Percentiles rank a stretch among this genome's conserved stretches.
Conservation (phyloP, 1,140 invertebrate species). For the Papilio glaucus region DNA sequence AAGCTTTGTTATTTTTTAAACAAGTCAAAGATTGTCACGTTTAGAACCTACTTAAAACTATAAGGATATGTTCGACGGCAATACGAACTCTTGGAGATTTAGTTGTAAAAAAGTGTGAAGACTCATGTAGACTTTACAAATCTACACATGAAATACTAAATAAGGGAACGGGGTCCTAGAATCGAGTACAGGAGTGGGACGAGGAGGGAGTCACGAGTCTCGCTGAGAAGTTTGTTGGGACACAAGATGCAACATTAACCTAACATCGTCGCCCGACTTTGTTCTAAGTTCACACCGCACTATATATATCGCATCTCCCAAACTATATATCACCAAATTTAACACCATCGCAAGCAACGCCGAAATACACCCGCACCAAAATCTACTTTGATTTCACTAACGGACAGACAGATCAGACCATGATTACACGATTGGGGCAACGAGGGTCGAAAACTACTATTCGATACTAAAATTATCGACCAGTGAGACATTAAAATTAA, state of each 20-base stretch:
- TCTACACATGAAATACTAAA: constrained; percentile 47
- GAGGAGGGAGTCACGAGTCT: constrained; percentile 50
- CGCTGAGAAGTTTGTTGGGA: constrained; percentile 78
- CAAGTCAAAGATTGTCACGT: constrained; percentile 50
- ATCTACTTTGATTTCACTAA: not conserved
- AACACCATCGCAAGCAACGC: constrained; percentile 38
- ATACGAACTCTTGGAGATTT: constrained; percentile 14
- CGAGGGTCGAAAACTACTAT: constrained; percentile 9
- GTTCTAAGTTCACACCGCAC: constrained; percentile 59
- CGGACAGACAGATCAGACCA: constrained; percentile 27
- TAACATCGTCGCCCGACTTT: constrained; percentile 62
- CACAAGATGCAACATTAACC: constrained; percentile 75
- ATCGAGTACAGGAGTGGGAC: constrained; percentile 32
- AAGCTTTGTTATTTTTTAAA: constrained; percentile 17
- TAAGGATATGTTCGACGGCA: constrained; percentile 58
- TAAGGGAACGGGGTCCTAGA: constrained; percentile 38
- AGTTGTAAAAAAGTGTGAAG: constrained; percentile 1
- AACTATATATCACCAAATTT: constrained; percentile 43
- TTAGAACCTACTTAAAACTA: constrained; percentile 74
- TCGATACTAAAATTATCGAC: constrained; percentile 31
- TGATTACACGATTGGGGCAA: constrained; percentile 11
- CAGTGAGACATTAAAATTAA: constrained; percentile 39
- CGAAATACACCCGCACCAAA: constrained; percentile 24
- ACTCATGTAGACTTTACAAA: not conserved
- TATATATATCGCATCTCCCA: constrained; percentile 35